A percentile compares a stretch with the other conserved stretches of the same genome.
Conservation (phyloP, 2,113 vertebrate genomes). For the Rousettus leschenaultii region DNA sequence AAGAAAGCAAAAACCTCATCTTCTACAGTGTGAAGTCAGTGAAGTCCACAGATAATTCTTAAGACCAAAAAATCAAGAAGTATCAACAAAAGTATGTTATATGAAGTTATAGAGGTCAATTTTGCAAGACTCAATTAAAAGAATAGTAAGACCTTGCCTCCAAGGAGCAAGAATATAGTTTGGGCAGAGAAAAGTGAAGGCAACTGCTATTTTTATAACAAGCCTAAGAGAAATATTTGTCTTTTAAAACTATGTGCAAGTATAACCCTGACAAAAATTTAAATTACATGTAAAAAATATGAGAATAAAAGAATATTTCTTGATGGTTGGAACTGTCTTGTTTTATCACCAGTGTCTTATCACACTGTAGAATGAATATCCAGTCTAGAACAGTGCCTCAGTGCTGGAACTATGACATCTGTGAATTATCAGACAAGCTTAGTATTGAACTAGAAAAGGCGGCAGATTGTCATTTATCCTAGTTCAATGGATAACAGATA, state of each 20-base stretch:
- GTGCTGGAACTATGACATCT: neutral
- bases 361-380: neutral
- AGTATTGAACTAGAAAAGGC: neutral
- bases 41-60: neutral
- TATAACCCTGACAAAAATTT: neutral
- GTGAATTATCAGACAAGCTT: neutral
- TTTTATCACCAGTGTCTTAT: neutral
- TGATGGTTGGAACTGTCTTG: neutral
- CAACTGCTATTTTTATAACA: neutral
- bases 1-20: neutral
- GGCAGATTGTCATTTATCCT: neutral
- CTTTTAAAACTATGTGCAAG: neutral
- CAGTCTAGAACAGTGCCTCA: neutral
- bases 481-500: neutral
- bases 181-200: neutral
- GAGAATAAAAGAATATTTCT: neutral
- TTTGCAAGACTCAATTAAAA: neutral
- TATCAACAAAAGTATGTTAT: neutral
- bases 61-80: neutral
- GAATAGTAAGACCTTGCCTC: neutral
- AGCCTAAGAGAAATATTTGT: neutral
- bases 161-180: neutral
- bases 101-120: neutral
- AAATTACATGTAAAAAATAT: neutral
- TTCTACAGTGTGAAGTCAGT: neutral